Evolutionary conservation across 35 echinoderm and acorn worm genomes (phyloP), one percentile per base, ranked within the genome.

Genomic region (Stichopus chloronotus): DNA sequence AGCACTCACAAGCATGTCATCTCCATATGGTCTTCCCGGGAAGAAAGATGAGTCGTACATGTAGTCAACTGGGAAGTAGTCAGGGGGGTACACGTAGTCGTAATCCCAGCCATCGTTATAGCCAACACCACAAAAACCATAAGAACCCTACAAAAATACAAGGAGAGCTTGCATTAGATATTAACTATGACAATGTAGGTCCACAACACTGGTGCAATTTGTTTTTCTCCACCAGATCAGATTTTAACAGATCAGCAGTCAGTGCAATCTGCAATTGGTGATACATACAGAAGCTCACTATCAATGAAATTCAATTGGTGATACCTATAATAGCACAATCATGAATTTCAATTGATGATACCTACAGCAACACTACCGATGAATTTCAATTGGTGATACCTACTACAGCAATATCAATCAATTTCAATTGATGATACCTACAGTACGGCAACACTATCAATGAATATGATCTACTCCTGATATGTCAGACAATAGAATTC

Each of bases 91-190:
- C 11, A 17, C 13, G 61, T 65, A 11, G 53, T 56, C 52, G 25
- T 83, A 83, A 8, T 83, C 25, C 80, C 80, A 83, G 53, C 55
- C 80, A 20, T 83, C 80, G 55, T 83, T 53, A 52, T 83, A 83
- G n/a, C 80, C 80, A 0, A 83, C 80, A 43, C 30, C 53, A 55
- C 80, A 83, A 8, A 24, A 83, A n/a, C 80, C 53, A 78, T 78
- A 78, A 25, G 76, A 78, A 21, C 11, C 9, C n/a, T 8, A n/a
- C 6, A n/a, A 17, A 78, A 21, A 25, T 5, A 78, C 23, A 71
- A 43, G 3, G 0, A 43, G 30, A 43, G 30, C 30, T 43, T 43
- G 30, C 30, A 1, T 71, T 71, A 13, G 11, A 13, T 13, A 13
- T 71, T 71, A n/a, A 13, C 2, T 71, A n/a, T 13, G 65, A n/a